Conservation (phyloP, 2,797 vertebrate species). For the Acridotheres tristis region DNA sequence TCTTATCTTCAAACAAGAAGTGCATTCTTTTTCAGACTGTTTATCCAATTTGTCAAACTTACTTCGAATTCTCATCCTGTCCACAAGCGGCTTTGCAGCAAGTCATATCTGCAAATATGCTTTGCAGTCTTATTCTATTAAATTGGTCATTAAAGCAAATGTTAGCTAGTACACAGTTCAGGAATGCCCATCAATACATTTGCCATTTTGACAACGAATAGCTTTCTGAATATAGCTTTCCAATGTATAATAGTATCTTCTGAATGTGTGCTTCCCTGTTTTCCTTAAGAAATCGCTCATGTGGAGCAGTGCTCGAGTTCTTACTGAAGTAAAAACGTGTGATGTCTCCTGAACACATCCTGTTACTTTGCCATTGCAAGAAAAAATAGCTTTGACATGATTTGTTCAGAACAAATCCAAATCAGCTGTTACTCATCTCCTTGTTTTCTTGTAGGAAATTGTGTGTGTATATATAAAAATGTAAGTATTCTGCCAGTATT, state of each 20-base stretch:
- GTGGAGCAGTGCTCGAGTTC: not conserved
- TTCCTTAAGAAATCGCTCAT: not conserved
- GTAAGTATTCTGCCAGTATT: not conserved
- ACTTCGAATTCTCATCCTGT: not conserved
- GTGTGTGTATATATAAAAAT: not conserved
- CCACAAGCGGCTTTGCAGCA: not conserved
- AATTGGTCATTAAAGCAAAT: not conserved
- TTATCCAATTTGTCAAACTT: not conserved
- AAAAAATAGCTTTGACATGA: not conserved
- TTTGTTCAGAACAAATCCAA: not conserved
- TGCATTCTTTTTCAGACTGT: not conserved
- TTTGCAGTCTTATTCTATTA: not conserved
- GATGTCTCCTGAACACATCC: not conserved
- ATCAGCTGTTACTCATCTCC: constrained; percentile 1
- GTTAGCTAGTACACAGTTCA: not conserved
- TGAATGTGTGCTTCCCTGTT: not conserved
- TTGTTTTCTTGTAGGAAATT: not conserved
- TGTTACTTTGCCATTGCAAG: not conserved
- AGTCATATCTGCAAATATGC: not conserved
- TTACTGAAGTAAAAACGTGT: not conserved
- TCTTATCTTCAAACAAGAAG: not conserved
- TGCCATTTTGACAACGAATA: not conserved
- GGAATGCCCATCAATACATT: not conserved
- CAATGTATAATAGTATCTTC: not conserved
- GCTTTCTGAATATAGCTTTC: not conserved